Evolutionary conservation across 2,888 invertebrate species (phyloP).

Genomic region (Acleris cristana): DNA sequence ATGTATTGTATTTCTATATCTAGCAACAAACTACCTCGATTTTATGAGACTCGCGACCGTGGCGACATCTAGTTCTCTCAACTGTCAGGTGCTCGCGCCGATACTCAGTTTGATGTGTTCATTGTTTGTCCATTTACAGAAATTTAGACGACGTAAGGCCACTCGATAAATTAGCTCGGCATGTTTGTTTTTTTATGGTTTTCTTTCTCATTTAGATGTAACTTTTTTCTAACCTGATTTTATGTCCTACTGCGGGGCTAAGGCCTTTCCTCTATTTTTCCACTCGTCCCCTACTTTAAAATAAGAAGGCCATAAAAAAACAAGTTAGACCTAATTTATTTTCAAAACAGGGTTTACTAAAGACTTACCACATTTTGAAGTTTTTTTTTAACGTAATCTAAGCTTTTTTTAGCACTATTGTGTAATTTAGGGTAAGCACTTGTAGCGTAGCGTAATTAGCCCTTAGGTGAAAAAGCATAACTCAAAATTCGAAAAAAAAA

Average conservation of each 20-base stretch:
- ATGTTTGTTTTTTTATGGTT: conserved; percentile 31
- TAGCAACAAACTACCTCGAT: not conserved
- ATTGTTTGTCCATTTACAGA: conserved; percentile 38
- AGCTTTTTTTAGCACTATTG: conserved; percentile 35
- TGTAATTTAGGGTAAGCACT: conserved; percentile 6
- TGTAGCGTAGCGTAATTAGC: conserved; percentile 28
- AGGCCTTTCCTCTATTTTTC: no score
- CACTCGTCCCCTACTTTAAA: not conserved
- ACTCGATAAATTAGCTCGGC: conserved; percentile 32
- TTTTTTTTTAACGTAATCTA: conserved; percentile 29
- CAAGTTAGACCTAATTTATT: conserved; percentile 31
- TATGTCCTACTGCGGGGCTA: no score
- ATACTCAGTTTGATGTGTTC: conserved; percentile 41
- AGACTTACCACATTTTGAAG: conserved; percentile 35
- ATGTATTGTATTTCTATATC: no score
- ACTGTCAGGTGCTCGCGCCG: conserved; percentile 29
- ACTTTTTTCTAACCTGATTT: no score
- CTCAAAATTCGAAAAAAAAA: conserved; percentile 38
- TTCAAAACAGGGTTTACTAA: conserved; percentile 35
- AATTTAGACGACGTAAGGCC: conserved; percentile 38
- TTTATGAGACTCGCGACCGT: not conserved
- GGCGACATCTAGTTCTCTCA: conserved; percentile 14
- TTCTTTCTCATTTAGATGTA: not conserved
- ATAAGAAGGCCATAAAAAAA: conserved; percentile 25
- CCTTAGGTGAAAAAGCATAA: conserved; percentile 36